Evolutionary conservation across 1,140 invertebrate species (phyloP), one percentile per base, ranked within the genome.

Genomic region (Ips typographus): DNA sequence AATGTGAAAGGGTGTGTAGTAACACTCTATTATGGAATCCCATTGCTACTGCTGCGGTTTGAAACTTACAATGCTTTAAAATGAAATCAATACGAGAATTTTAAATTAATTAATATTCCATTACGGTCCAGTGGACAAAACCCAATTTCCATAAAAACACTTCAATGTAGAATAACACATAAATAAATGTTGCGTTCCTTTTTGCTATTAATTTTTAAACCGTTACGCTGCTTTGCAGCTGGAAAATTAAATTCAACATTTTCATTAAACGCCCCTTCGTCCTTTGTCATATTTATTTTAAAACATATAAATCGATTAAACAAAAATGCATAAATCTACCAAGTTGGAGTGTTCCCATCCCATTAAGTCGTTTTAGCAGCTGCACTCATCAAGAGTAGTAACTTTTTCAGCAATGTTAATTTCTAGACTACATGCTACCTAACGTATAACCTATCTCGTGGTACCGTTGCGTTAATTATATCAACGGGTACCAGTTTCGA

Each of bases 391-490:
- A 22, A 49, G 44, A 49, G 7, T 8, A 6, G 44, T 22, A 49
- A 49, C 22, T 49, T 49, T 49, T 49, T 49, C 44, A 22, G 22
- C 44, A 49, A 49, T 49, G 22, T 22, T 22, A 22, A 22, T 22
- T 22, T 49, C 44, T 49, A 49, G 22, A 49, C 44, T 49, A 49
- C 44, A 49, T 49, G 44, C 44, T 49, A 49, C 44, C 22, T 49
- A 49, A 49, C 44, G 44, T 49, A 49, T 22, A 22, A 49, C 44
- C 44, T 49, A 49, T 49, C 44, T 49, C 44, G 22, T 22, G 44
- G 44, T 49, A 49, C 44, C 44, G 44, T 49, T 49, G 44, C 44
- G 44, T 49, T 49, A 49, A 49, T 49, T 49, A 49, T 49, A 49
- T 49, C 44, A 22, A 49, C 44, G 44, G 44, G 44, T 22, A 49